Evolutionary conservation across 1,140 invertebrate species (phyloP).

Genomic region (Halictus rubicundus): DNA sequence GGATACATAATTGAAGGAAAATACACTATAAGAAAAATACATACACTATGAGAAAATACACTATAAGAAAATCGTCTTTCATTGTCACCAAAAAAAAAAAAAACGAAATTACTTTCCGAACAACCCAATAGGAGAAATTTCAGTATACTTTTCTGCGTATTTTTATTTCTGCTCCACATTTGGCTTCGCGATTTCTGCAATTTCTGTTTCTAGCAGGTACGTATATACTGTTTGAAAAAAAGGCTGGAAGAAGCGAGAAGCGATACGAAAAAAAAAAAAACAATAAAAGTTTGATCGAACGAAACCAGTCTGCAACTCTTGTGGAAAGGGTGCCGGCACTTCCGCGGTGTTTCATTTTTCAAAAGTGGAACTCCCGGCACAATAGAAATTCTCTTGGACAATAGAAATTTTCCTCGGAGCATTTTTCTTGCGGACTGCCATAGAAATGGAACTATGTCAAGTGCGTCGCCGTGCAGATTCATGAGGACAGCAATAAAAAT

Average conservation of each 20-base stretch:
- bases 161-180: no score
- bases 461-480: background rate
- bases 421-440: background rate
- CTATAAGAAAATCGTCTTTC: no score
- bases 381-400: background rate
- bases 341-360: constrained; percentile 1
- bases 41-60: no score
- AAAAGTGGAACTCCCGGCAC: background rate
- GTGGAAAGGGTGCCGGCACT: background rate
- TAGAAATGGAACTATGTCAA: constrained; percentile 5
- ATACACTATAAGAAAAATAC: no score
- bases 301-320: background rate
- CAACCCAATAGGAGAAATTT: no score
- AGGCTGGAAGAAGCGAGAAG: background rate
- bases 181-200: no score
- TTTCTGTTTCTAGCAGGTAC: no score
- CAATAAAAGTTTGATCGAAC: background rate
- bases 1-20: no score
- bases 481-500: background rate
- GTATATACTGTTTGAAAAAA: background rate
- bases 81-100: no score
- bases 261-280: background rate
- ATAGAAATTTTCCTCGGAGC: constrained; percentile 4
- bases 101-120: no score
- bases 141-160: no score